These are phyloP conservation scores for Galerucella pusilla DNA, from an alignment of 2,888 invertebrate genomes.

Conservation along the genomic window DNA sequence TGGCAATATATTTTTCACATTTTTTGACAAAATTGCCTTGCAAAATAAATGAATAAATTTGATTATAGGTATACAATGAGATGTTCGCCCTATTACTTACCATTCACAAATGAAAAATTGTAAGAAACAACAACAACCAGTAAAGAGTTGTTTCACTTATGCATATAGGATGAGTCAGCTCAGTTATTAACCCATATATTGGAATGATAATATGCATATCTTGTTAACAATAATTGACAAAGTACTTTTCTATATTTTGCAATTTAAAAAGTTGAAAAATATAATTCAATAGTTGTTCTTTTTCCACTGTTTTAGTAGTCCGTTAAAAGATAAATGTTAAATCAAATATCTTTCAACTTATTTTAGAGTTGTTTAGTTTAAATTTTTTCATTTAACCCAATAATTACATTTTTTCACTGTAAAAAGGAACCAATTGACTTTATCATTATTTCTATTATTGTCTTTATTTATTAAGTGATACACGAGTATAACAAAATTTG, in stretches of 20 bases:
- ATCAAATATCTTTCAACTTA: no score
- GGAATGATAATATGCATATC: neutral
- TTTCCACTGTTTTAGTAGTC: no score
- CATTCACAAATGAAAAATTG: neutral
- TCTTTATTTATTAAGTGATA: conserved; percentile 5
- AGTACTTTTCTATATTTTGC: neutral
- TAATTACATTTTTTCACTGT: neutral
- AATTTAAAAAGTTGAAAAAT: no score
- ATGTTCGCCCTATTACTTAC: neutral
- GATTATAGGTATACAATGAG: neutral
- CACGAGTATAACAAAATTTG: neutral
- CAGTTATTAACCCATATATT: neutral
- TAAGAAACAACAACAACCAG: no score
- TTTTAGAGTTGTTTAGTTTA: no score
- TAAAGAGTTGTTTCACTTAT: no score
- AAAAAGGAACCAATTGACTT: neutral
- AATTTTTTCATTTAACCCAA: neutral
- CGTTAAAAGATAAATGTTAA: no score
- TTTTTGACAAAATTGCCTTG: neutral
- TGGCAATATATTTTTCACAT: no score
- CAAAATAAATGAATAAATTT: conserved; percentile 1
- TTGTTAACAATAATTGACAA: neutral
- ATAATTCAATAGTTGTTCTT: no score
- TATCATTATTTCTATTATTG: neutral
- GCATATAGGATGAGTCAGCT: neutral